phyloP scores from a whole-genome alignment of 2,797 vertebrate genomes.

The Mycteria americana region DNA sequence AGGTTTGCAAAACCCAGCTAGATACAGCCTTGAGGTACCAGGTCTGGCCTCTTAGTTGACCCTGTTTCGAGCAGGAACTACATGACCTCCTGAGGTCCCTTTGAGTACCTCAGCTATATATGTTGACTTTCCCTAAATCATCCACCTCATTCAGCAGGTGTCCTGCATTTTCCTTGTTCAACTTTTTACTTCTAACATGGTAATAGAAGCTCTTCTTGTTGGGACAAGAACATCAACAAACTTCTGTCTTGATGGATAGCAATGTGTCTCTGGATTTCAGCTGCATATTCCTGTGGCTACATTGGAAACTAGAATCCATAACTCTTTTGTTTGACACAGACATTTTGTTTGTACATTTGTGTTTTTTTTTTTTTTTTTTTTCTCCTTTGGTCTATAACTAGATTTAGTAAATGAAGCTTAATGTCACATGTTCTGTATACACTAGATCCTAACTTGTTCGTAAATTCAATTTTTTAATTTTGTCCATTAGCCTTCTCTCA shows the following conservation, averaged over 20 bases:
- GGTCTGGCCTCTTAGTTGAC: background rate
- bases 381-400: background rate
- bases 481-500: background rate
- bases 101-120: background rate
- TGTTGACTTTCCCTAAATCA: background rate
- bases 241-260: background rate
- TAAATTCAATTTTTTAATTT: background rate
- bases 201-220: background rate
- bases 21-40: background rate
- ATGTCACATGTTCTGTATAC: background rate
- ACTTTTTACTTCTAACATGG: background rate
- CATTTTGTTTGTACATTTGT: accelerated
- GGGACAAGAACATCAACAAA: background rate
- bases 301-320: background rate
- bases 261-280: background rate
- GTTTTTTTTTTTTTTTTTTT: background rate
- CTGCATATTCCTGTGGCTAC: background rate
- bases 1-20: background rate
- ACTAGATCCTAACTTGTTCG: background rate
- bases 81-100: background rate
- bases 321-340: background rate
- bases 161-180: background rate
- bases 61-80: background rate
- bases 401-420: background rate
- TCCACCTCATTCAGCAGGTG: background rate